Evolutionary conservation across 35 echinoderm and acorn worm genomes (phyloP), one percentile per base, ranked within the genome.

Genomic region (Hemicentrotus pulcherrimus): DNA sequence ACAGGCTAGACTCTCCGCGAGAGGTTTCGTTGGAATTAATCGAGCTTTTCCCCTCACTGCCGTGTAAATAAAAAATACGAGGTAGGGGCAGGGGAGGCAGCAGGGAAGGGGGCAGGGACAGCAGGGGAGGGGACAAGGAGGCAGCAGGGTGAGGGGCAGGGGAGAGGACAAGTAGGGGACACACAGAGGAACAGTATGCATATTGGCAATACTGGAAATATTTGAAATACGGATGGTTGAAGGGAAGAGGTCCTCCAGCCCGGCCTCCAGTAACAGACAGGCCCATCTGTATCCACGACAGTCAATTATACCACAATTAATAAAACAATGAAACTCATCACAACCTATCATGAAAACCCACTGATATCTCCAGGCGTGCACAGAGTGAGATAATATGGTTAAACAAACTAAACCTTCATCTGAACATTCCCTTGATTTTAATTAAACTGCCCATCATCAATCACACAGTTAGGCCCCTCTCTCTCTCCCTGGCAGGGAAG

Each of bases 401-500:
- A 78, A 78, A 78, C 65, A 78, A 78, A 78, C 65, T 78, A 22
- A 78, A 78, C 28, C 65, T 22, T 78, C 65, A 18, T 78, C 65
- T n/a, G 65, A 78, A 22, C 0, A 28, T 78, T 78, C 65, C 24
- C 24, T 30, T n/a, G 19, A 22, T 78, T 78, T 78, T 78, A 78
- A 78, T 78, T 78, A 78, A 78, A 78, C 65, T n/a, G 65, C 65
- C 65, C 65, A 78, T 78, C 61, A 71, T 71, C 18, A 71, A 71
- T 71, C 65, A 78, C 19, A 55, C 50, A 10, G 10, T 55, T 11
- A 55, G 50, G 50, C 50, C 10, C 12, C 50, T 55, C 50, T 15
- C 35, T 41, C 35, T 3, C 35, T 41, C 1, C 1, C 50, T 11
- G 50, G 8, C 10, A 78, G 65, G 2, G 0, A 28, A 28, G 19